phyloP scores from a whole-genome alignment of 2,888 invertebrate species.

The Pseudeuparius sepicola region DNA sequence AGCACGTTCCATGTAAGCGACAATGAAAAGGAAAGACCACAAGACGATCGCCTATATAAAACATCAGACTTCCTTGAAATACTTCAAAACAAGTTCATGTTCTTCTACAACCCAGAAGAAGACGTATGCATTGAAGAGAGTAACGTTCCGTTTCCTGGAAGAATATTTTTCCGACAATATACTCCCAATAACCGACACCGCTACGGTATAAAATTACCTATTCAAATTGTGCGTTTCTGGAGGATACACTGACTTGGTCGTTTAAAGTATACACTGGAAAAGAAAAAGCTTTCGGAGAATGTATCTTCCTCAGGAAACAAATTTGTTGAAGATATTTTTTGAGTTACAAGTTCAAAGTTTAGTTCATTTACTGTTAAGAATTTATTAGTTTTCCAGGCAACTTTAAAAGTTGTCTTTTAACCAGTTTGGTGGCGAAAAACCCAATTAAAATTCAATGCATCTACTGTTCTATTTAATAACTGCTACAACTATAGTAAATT shows the following conservation, averaged over 20 bases:
- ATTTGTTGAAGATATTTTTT: too few relatives aligned
- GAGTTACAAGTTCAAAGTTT: too few relatives aligned
- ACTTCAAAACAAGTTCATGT: constrained; percentile 19
- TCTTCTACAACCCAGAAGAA: constrained; percentile 22
- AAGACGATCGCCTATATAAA: constrained; percentile 8
- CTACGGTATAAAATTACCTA: constrained; percentile 17
- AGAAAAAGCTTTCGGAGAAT: too few relatives aligned
- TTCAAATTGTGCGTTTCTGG: constrained; percentile 18
- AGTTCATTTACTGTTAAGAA: too few relatives aligned
- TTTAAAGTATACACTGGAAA: constrained; percentile 19
- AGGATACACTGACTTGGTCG: constrained; percentile 19
- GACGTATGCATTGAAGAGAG: constrained; percentile 24
- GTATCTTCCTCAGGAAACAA: too few relatives aligned
- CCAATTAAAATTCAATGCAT: constrained; percentile 1
- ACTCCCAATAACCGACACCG: constrained; percentile 19
- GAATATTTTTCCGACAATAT: constrained; percentile 19
- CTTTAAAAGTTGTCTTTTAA: too few relatives aligned
- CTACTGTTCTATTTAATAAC: constrained; percentile 14
- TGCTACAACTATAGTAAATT: constrained; percentile 15
- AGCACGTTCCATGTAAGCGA: constrained; percentile 8
- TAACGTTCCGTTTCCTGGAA: constrained; percentile 20
- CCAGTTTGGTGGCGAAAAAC: too few relatives aligned
- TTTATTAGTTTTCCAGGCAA: too few relatives aligned
- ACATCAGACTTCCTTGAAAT: constrained; percentile 13
- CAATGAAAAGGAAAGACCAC: constrained; percentile 3